Conservation (phyloP, 2,888 invertebrate genomes). For the Temnothorax ravouxi region DNA sequence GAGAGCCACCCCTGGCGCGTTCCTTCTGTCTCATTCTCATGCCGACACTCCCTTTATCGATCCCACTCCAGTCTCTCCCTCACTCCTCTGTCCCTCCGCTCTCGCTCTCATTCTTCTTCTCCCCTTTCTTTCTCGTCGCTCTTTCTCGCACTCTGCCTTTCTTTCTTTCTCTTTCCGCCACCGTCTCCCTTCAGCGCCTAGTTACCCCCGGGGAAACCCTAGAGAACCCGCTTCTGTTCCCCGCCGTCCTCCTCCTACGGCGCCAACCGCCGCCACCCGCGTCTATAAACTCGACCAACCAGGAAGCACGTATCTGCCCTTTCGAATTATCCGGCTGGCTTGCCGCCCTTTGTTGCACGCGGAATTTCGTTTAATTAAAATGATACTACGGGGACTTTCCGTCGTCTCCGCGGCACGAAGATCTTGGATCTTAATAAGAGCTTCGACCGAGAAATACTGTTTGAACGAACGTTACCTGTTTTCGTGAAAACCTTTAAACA, state of each 20-base stretch:
- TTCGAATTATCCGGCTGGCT: slow-evolving; percentile 78
- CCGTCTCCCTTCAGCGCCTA: slow-evolving; percentile 72
- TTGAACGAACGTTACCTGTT: background rate
- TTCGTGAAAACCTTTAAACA: background rate
- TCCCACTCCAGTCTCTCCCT: slow-evolving; percentile 76
- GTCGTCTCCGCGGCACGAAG: slow-evolving; percentile 26
- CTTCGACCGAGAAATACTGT: background rate
- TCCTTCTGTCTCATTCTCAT: slow-evolving; percentile 79
- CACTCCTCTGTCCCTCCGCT: slow-evolving; percentile 59
- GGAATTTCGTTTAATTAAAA: slow-evolving; percentile 80
- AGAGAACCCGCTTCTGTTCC: slow-evolving; percentile 74
- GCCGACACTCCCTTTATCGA: slow-evolving; percentile 86
- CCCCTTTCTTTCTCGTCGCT: slow-evolving; percentile 51
- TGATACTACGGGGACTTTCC: slow-evolving; percentile 68
- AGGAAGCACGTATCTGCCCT: slow-evolving; percentile 79
- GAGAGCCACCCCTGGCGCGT: slow-evolving; percentile 73
- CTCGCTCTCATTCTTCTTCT: slow-evolving; percentile 57
- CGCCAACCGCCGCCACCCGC: slow-evolving; percentile 68
- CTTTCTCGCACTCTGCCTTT: slow-evolving; percentile 48
- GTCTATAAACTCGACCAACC: slow-evolving; percentile 75
- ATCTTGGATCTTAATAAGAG: slow-evolving; percentile 47
- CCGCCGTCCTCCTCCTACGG: slow-evolving; percentile 68
- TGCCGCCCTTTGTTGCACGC: slow-evolving; percentile 77
- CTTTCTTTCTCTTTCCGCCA: slow-evolving; percentile 27
- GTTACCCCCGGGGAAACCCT: slow-evolving; percentile 78